Conservation (phyloP, 1,140 invertebrate species). For the Gonioctena quinquepunctata region DNA sequence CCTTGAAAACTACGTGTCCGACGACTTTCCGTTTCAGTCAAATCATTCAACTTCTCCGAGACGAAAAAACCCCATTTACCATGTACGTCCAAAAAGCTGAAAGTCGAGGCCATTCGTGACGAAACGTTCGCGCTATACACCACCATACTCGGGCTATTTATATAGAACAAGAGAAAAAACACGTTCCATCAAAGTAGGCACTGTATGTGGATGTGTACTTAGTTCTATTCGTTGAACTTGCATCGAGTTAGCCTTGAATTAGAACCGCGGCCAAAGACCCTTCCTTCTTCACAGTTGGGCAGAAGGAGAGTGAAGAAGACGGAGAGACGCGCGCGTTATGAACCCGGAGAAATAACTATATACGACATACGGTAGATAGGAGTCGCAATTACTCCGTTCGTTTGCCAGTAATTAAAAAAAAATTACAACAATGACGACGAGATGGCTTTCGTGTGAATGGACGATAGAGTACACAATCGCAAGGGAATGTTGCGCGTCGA, state of each 20-base stretch:
- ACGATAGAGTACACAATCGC: no score
- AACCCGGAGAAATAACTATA: background rate
- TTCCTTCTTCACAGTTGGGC: background rate
- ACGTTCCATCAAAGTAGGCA: background rate
- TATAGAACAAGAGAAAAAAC: constrained; percentile 9
- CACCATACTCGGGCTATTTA: constrained; percentile 6
- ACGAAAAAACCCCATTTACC: background rate
- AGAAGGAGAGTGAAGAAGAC: background rate
- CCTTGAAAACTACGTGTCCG: no score
- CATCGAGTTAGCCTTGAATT: constrained; percentile 15
- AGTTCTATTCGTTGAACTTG: constrained; percentile 14
- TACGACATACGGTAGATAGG: background rate
- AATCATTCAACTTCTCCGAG: background rate
- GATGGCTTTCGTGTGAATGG: background rate
- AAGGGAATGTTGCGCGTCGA: no score
- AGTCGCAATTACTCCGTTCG: background rate
- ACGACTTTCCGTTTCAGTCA: background rate
- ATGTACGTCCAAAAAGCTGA: background rate
- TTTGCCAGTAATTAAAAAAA: background rate
- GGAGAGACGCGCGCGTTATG: background rate
- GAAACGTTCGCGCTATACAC: background rate
- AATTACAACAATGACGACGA: background rate
- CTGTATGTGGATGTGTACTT: constrained; percentile 8
- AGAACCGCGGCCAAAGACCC: constrained; percentile 12
- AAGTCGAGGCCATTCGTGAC: background rate